These are phyloP conservation scores for Vidua chalybeata DNA, from an alignment of 2,113 vertebrate genomes.

Conservation along the genomic window DNA sequence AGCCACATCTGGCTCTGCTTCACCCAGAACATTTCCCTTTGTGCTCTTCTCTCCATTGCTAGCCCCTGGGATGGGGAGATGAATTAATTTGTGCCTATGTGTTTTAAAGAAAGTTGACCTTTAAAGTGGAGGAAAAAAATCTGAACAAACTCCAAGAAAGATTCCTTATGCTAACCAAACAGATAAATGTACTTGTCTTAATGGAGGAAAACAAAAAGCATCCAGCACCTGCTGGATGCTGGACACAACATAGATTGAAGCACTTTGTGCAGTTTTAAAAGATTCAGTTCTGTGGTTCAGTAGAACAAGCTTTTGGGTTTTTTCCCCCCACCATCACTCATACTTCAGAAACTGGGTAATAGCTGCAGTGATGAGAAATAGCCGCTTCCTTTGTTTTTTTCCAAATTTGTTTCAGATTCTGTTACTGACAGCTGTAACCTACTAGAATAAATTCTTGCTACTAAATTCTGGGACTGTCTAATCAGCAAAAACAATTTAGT, in stretches of 20 bases:
- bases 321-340: background rate
- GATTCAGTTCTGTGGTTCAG: background rate
- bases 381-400: background rate
- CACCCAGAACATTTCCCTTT: background rate
- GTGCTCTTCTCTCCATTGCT: background rate
- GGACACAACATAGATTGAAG: background rate
- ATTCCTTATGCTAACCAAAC: background rate
- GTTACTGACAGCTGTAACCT: background rate
- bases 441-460: background rate
- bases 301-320: background rate
- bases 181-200: background rate
- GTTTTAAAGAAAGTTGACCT: constrained; percentile 23
- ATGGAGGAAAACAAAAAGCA: background rate
- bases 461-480: background rate
- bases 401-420: background rate
- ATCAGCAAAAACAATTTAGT: background rate
- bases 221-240: background rate
- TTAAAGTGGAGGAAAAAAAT: background rate
- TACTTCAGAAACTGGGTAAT: background rate
- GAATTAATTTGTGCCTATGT: background rate
- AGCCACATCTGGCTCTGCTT: background rate
- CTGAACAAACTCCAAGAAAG: background rate
- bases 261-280: background rate
- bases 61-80: background rate
- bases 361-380: background rate